Conservation (phyloP, 2,797 vertebrate genomes). For the Pipistrellus pipistrellus region DNA sequence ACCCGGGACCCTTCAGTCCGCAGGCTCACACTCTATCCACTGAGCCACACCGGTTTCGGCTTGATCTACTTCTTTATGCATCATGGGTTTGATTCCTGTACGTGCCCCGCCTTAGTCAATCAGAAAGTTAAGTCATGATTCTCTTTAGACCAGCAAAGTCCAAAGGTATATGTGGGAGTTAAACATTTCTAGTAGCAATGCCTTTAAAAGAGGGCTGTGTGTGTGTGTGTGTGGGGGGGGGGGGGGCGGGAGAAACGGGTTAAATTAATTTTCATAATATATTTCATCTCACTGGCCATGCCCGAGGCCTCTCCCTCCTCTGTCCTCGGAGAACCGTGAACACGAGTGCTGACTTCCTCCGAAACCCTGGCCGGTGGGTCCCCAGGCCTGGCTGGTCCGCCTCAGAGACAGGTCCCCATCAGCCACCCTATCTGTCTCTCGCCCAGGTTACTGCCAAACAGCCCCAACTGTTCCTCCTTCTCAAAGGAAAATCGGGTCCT, state of each 20-base stretch:
- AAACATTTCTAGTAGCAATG: not conserved
- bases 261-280: not conserved
- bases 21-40: too few relatives aligned
- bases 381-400: not conserved
- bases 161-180: not conserved
- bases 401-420: not conserved
- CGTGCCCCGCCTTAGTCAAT: not conserved
- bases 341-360: rapidly evolving
- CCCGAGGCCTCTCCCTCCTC: not conserved
- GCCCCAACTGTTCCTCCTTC: not conserved
- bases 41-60: too few relatives aligned
- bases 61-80: not conserved
- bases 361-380: rapidly evolving
- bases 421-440: not conserved
- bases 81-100: not conserved
- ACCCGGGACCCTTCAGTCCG: too few relatives aligned
- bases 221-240: too few relatives aligned
- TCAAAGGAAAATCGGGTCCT: not conserved
- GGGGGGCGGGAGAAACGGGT: not conserved
- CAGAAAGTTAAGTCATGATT: not conserved
- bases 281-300: not conserved
- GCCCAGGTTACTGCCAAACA: not conserved
- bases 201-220: not conserved
- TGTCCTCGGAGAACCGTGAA: not conserved
- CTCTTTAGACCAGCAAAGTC: not conserved